Base-by-base conservation (phyloP, 2,797 vertebrate species). In the Acipenser transmontanus region DNA sequence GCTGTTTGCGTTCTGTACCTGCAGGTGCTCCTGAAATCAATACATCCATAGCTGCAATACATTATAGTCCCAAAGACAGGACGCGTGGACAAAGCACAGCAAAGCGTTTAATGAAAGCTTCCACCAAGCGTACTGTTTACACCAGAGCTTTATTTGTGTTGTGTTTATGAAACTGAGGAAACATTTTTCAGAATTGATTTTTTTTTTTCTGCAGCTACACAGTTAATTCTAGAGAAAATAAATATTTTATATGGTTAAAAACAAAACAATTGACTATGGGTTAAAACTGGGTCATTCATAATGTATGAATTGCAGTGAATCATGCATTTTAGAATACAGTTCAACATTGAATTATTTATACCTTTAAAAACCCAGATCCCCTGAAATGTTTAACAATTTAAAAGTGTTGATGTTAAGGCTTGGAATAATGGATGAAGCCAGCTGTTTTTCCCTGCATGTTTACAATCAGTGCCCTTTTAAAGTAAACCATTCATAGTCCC, bases 21-120 rank as follows among this genome's bases (percentile, higher is more conserved):
- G 12, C 54, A 57, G 63, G 50, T 56, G 20, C n/a, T n/a, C 14
- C 51, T 54, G 49, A 56, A 56, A 50, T 65, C 63, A 54, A 54
- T 65, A 54, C 9, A 56, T 54, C 20, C 50, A 54, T 52, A 20
- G 47, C 9, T 5, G 51, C 54, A 11, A 57, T n/a, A 57, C 14
- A 57, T 57, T 47, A 56, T 65, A 12, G 47, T 65, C 20, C 17
- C 47, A 11, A 17, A 65, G 63, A 47, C 10, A 56, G 63, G 20
- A 34, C 2, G 34, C 34, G 4, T 34, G 34, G 34, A 34, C 34
- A 34, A 17, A 34, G 34, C 34, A 3, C 34, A 34, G 34, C 2
- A 34, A 34, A 34, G 34, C 0, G 34, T 34, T 34, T 34, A 34
- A 34, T 34, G 34, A 34, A 34, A 34, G 34, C 34, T 34, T 34